phyloP scores from a whole-genome alignment of 2,113 vertebrate genomes.

The Sander vitreus region DNA sequence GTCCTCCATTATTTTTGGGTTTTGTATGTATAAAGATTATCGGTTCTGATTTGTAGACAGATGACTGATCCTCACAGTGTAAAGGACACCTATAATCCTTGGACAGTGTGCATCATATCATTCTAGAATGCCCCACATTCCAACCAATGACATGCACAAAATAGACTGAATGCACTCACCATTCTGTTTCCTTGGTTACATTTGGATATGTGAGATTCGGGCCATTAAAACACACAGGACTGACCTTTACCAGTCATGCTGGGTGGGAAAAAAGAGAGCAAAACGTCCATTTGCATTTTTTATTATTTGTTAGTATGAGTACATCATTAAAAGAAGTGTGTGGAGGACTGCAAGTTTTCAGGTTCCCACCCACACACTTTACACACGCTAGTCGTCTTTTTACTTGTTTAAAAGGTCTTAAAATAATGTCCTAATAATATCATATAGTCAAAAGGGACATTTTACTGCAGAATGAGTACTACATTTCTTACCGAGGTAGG shows the following conservation, averaged over 20 bases:
- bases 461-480: too few relatives aligned
- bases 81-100: too few relatives aligned
- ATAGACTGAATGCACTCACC: too few relatives aligned
- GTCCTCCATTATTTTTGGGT: background rate
- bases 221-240: background rate
- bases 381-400: background rate
- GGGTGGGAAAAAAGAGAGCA: slow-evolving; percentile 7
- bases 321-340: slow-evolving; percentile 25
- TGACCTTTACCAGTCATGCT: background rate
- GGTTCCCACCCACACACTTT: slow-evolving; percentile 27
- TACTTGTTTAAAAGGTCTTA: too few relatives aligned
- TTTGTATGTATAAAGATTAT: background rate
- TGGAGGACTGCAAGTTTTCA: background rate
- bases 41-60: background rate
- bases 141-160: background rate
- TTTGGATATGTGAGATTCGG: background rate
- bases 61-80: background rate
- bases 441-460: too few relatives aligned
- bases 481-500: too few relatives aligned
- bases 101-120: background rate
- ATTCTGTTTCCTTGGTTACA: background rate
- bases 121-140: background rate
- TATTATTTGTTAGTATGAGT: slow-evolving; percentile 42
- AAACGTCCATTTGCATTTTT: slow-evolving; percentile 31
- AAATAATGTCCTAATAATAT: too few relatives aligned